These are phyloP conservation scores for Pollenia labialis DNA, from an alignment of 2,888 invertebrate species.

Conservation along the genomic window DNA sequence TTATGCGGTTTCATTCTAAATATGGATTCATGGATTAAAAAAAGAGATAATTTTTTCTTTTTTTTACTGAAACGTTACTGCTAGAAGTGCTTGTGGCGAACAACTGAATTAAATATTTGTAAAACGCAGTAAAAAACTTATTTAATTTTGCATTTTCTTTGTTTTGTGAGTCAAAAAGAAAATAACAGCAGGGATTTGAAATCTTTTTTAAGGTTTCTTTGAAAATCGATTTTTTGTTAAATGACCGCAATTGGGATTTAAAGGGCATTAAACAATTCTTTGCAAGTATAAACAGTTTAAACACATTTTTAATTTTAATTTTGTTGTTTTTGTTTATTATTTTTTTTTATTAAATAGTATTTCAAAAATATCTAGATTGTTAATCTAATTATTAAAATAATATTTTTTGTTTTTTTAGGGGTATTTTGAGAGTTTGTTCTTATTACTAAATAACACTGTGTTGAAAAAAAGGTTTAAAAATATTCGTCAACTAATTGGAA, in stretches of 20 bases:
- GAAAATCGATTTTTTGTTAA: conserved; percentile 52
- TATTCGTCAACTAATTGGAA: too few species aligned
- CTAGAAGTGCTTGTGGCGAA: background rate
- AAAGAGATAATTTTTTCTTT: background rate
- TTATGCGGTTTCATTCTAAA: conserved; percentile 80
- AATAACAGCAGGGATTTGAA: conserved; percentile 2
- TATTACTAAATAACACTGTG: conserved; percentile 9
- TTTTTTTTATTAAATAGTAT: background rate
- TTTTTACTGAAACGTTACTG: conserved; percentile 23
- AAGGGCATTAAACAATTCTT: background rate
- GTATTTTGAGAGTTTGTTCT: background rate
- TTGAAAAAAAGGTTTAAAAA: background rate
- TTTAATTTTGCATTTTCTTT: background rate
- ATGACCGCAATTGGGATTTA: background rate
- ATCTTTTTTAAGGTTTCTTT: conserved; percentile 52
- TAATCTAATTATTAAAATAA: conserved; percentile 33
- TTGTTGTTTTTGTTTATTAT: background rate
- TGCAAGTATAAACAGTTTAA: background rate
- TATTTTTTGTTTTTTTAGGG: conserved; percentile 4
- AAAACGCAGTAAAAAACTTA: background rate
- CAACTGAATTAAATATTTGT: conserved; percentile 49
- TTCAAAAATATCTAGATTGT: conserved; percentile 30
- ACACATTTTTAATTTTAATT: background rate
- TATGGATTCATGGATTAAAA: conserved; percentile 7
- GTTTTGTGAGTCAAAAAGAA: background rate